These are phyloP conservation scores for Ptilorrhoa leucosticta DNA, from an alignment of 2,113 vertebrate genomes.

Conservation along the genomic window DNA sequence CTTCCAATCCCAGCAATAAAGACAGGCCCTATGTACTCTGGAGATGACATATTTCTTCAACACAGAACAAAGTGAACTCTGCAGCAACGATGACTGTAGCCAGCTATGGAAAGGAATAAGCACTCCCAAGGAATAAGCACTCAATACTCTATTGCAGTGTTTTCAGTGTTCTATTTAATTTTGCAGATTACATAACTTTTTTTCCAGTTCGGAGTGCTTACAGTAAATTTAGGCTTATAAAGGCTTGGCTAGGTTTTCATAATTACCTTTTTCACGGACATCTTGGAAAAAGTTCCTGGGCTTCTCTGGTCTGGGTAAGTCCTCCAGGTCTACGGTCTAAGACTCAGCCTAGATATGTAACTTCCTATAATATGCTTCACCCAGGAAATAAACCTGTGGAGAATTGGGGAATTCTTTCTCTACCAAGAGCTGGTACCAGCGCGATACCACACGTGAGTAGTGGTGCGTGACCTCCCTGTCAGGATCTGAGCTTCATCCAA, in stretches of 20 bases:
- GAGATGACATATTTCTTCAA: not conserved
- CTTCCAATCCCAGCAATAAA: not conserved
- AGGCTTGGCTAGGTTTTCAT: not conserved
- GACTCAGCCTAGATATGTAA: not conserved
- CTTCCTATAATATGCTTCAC: not conserved
- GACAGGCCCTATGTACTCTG: not conserved
- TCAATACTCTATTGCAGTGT: not conserved
- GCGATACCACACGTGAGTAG: not conserved
- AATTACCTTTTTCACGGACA: not conserved
- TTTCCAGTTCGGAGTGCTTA: not conserved
- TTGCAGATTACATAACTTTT: not conserved
- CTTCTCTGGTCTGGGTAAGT: not conserved
- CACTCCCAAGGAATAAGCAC: not conserved
- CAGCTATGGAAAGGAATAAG: not conserved
- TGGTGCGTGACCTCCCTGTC: not conserved
- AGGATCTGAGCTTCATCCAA: not conserved
- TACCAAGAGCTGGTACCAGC: not conserved
- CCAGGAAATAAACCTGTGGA: not conserved
- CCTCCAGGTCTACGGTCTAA: not conserved
- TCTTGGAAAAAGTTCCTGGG: not conserved
- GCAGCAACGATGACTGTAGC: accelerated
- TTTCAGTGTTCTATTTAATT: not conserved
- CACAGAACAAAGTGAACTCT: not conserved
- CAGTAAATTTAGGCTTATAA: not conserved
- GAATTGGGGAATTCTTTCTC: not conserved